Evolutionary conservation across 2,888 invertebrate species (phyloP), one percentile per base, ranked within the genome.

Genomic region (Heteromurus nitidus): DNA sequence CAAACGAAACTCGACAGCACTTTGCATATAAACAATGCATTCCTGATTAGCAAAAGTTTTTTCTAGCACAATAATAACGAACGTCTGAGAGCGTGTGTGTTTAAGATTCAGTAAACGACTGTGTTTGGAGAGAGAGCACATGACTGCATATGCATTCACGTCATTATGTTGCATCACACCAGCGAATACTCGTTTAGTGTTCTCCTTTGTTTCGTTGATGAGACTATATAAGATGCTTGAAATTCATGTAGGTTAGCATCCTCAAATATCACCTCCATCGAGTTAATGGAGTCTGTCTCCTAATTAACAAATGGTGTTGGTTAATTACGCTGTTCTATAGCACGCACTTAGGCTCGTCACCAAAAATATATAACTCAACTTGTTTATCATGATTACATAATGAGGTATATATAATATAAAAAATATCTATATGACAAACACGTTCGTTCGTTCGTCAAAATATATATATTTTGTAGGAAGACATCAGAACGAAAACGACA

Each of bases 1-100:
- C 47, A 47, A 47, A 5, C n/a, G n/a, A n/a, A n/a, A n/a, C 16
- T 60, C 30, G 31, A 28, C 55, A 58, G 18, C 68, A 72, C 55
- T n/a, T 55, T 55, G 7, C 73, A 28, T 64, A 74, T 74, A 64
- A 74, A 74, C 73, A 64, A 74, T 50, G 64, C 53, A 64, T 64
- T 64, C 53, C 50, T 74, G 73, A 74, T 74, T 64, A 74, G 73
- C 53, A 44, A 58, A 70, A 50, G 22, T 22, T 55, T 55, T 22
- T 24, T 5, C 22, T 55, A 24, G 16, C 24, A 55, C 55, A 5
- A 7, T 55, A 20, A 55, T 55, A n/a, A n/a, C n/a, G n/a, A n/a
- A n/a, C n/a, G n/a, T n/a, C n/a, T n/a, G n/a, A n/a, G n/a, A n/a
- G n/a, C n/a, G n/a, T n/a, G n/a, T n/a, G n/a, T n/a, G n/a, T n/a